phyloP scores from a whole-genome alignment of 2,888 invertebrate genomes.

The Bugula neritina region DNA sequence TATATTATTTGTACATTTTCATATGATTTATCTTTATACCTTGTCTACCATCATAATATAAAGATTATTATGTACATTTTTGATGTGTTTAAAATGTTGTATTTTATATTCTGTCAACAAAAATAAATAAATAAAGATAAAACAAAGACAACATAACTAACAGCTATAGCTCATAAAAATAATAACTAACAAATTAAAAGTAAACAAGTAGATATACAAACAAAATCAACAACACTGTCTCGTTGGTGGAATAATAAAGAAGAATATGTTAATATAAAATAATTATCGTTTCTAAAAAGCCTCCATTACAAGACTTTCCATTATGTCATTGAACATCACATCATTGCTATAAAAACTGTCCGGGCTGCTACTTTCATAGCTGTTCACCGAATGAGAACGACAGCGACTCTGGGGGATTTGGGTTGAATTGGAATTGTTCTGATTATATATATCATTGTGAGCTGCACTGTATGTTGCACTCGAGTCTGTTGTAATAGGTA shows the following conservation, averaged over 20 bases:
- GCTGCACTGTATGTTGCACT: not conserved
- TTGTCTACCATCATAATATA: too few species aligned
- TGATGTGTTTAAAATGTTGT: not conserved
- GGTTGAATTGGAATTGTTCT: conserved; percentile 16
- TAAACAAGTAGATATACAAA: not conserved
- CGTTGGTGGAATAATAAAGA: not conserved
- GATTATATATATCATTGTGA: conserved; percentile 18
- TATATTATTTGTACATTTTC: too few species aligned
- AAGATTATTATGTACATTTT: too few species aligned
- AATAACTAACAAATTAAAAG: not conserved
- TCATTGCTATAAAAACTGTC: conserved; percentile 21
- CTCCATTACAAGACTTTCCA: conserved; percentile 23
- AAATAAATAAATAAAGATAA: not conserved
- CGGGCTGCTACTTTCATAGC: conserved; percentile 25
- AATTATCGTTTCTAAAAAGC: conserved; percentile 7
- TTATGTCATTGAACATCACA: conserved; percentile 22
- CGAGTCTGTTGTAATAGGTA: not conserved
- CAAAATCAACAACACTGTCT: not conserved
- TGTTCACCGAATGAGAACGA: conserved; percentile 7
- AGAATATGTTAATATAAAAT: not conserved
- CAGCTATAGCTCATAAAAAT: not conserved
- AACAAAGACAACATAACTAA: not conserved
- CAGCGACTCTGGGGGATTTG: not conserved
- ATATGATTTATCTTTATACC: too few species aligned
- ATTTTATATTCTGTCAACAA: not conserved